Percentiles rank a stretch among this genome's conserved stretches.
Evolutionary conservation across 2,113 vertebrate genomes (phyloP).

Genomic region (Australoheros scitulus): DNA sequence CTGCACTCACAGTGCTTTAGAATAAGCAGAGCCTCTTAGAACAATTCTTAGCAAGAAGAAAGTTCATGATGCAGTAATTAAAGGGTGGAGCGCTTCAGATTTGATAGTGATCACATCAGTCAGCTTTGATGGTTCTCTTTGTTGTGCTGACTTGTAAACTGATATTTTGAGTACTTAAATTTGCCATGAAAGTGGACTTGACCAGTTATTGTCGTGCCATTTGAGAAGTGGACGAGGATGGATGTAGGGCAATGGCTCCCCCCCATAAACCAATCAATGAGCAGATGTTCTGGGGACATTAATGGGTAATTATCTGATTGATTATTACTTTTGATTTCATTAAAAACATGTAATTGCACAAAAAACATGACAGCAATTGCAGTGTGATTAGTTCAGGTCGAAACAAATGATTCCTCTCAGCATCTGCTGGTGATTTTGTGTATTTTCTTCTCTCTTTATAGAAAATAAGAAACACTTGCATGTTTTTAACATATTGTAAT

Average conservation of each 20-base stretch:
- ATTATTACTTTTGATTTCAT: slow-evolving; percentile 76
- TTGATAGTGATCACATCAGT: neutral
- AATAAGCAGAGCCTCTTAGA: slow-evolving; percentile 15
- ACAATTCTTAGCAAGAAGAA: slow-evolving; percentile 17
- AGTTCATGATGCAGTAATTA: slow-evolving; percentile 45
- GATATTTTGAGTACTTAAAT: neutral
- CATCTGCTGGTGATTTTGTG: slow-evolving; percentile 48
- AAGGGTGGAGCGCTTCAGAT: slow-evolving; percentile 10
- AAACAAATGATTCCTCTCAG: slow-evolving; percentile 69
- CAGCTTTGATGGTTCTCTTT: neutral
- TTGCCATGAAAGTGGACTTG: slow-evolving; percentile 14
- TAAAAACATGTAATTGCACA: slow-evolving; percentile 68
- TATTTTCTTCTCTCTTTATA: slow-evolving; percentile 15
- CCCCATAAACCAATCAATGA: slow-evolving; percentile 35
- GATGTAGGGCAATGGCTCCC: slow-evolving; percentile 39
- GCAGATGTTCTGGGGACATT: slow-evolving; percentile 74
- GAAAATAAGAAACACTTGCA: neutral
- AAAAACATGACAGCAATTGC: slow-evolving; percentile 71
- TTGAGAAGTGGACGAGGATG: slow-evolving; percentile 38
- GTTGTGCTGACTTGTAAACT: neutral
- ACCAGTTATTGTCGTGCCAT: slow-evolving; percentile 14
- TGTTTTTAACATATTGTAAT: slow-evolving; percentile 27
- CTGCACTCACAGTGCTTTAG: neutral
- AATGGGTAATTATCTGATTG: slow-evolving; percentile 63
- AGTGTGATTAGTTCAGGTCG: slow-evolving; percentile 72